A percentile compares a stretch with the other conserved stretches of the same genome.
phyloP scores from a whole-genome alignment of 1,140 invertebrate genomes.

The Listronotus bonariensis region DNA sequence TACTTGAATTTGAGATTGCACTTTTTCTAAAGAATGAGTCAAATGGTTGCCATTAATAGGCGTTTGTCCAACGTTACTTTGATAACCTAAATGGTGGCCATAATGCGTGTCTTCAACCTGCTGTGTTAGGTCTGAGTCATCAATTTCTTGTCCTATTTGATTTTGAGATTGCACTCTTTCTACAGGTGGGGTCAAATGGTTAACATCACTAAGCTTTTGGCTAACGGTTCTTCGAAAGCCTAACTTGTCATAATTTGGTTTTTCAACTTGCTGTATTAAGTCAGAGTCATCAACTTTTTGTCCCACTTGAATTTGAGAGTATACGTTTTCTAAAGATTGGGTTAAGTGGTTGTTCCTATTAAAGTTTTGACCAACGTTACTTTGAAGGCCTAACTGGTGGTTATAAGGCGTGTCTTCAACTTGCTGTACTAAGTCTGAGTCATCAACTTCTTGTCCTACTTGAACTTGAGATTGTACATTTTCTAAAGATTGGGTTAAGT shows the following conservation, averaged over 20 bases:
- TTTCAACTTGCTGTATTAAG: background rate
- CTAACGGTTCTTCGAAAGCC: no score
- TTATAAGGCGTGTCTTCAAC: constrained; percentile 7
- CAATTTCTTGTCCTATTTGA: constrained; percentile 4
- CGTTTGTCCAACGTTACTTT: background rate
- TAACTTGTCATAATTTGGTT: no score
- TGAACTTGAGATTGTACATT: background rate
- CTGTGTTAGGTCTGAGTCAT: background rate
- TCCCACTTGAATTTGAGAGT: background rate
- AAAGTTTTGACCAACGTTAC: background rate
- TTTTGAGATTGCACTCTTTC: background rate
- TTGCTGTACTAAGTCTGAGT: background rate
- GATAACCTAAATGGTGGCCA: background rate
- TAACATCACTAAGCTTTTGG: no score
- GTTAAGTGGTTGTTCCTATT: background rate
- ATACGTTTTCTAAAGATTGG: no score
- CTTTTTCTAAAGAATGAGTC: no score
- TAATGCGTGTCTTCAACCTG: constrained; percentile 7
- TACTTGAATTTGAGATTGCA: no score
- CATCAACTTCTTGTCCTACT: constrained; percentile 9
- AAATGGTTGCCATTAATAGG: background rate
- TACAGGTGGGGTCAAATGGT: no score
- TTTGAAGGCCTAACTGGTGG: background rate
- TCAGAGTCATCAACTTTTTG: constrained; percentile 10
- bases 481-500: no score